Percentiles rank a stretch among this genome's conserved stretches.
These are phyloP conservation scores for Willisornis vidua DNA, from an alignment of 2,113 vertebrate species.

Conservation along the genomic window DNA sequence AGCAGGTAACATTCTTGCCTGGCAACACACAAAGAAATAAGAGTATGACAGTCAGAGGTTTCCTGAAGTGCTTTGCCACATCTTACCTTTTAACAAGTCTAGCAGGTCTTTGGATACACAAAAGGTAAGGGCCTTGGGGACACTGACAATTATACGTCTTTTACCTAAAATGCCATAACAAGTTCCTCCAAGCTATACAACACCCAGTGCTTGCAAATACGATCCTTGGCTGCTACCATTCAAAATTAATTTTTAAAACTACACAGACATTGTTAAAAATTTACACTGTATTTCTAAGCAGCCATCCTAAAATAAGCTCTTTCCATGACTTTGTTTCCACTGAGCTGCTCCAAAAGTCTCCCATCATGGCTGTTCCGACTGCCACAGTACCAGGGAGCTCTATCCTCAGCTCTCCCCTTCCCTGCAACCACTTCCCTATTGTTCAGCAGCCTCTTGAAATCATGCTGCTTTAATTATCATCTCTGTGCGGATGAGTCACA, in stretches of 20 bases:
- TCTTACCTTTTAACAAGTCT: not conserved
- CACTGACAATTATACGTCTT: not conserved
- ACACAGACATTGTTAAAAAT: not conserved
- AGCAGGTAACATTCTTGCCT: not conserved
- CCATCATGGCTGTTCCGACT: not conserved
- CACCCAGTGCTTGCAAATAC: not conserved
- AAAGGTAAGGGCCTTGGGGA: not conserved
- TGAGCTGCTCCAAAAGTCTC: not conserved
- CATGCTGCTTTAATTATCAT: slow-evolving; percentile 66
- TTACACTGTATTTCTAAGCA: not conserved
- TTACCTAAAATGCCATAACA: not conserved
- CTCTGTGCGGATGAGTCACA: slow-evolving; percentile 38
- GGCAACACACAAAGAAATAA: not conserved
- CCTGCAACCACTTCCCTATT: not conserved
- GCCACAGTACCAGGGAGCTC: not conserved
- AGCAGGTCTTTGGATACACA: not conserved
- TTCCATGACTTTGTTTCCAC: not conserved
- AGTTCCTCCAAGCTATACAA: not conserved
- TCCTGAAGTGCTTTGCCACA: not conserved
- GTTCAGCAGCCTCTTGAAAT: slow-evolving; percentile 49
- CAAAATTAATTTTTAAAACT: not conserved
- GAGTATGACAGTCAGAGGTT: not conserved
- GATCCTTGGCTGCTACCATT: not conserved
- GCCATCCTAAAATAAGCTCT: not conserved
- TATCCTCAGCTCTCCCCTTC: not conserved